Evolutionary conservation across 2,888 invertebrate species (phyloP).

Genomic region (Callimorpha dominula): DNA sequence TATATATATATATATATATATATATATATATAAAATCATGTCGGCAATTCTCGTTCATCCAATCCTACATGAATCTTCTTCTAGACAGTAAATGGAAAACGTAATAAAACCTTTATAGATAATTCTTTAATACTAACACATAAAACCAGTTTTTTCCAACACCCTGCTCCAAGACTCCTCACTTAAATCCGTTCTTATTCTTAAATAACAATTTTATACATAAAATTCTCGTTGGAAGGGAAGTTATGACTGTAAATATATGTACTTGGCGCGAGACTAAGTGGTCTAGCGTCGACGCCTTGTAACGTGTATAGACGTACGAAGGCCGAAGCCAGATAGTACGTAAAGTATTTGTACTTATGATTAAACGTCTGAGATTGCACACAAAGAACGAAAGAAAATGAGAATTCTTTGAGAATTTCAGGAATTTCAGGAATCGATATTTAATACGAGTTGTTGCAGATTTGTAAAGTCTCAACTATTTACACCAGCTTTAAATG

Average conservation of each 20-base stretch:
- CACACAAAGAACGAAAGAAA: neutral
- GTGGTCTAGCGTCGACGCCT: slow-evolving; percentile 6
- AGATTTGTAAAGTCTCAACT: too few relatives aligned
- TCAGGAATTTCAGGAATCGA: too few relatives aligned
- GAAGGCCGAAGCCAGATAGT: neutral
- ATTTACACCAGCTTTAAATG: too few relatives aligned
- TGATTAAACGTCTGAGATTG: neutral
- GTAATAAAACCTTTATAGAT: neutral
- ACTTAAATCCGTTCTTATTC: neutral
- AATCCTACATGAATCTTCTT: neutral
- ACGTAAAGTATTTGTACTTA: neutral
- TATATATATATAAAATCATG: too few relatives aligned
- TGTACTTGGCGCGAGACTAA: slow-evolving; percentile 6
- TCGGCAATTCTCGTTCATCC: neutral
- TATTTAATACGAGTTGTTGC: too few relatives aligned
- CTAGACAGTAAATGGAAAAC: neutral
- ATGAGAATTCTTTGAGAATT: too few relatives aligned
- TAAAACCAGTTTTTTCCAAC: neutral
- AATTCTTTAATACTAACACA: neutral
- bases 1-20: too few relatives aligned
- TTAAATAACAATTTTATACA: slow-evolving; percentile 13
- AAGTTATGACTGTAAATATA: slow-evolving; percentile 14
- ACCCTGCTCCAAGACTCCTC: neutral
- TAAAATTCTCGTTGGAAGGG: slow-evolving; percentile 8
- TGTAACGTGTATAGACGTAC: neutral